phyloP scores from a whole-genome alignment of 2,888 invertebrate species.

The Labia minor region DNA sequence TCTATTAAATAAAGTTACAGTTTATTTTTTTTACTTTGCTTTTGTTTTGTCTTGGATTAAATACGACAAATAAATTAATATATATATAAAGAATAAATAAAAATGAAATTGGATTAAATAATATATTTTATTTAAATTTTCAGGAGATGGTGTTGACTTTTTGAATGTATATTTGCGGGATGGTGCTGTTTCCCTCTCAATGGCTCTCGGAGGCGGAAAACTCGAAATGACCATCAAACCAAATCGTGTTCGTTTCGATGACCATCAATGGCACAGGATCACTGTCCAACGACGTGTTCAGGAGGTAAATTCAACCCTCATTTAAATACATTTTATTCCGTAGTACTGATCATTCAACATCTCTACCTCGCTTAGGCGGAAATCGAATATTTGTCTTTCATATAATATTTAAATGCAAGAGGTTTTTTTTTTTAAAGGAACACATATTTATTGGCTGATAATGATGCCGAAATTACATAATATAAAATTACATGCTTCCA shows the following conservation, averaged over 20 bases:
- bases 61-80: too few relatives aligned
- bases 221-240: conserved; percentile 84
- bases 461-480: too few relatives aligned
- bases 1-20: not conserved
- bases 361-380: too few relatives aligned
- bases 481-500: too few relatives aligned
- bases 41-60: too few relatives aligned
- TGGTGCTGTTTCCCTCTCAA: conserved; percentile 76
- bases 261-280: conserved; percentile 93
- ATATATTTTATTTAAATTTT: conserved; percentile 28
- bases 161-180: conserved; percentile 79
- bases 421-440: conserved; percentile 20
- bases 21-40: not conserved
- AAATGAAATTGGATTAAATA: too few relatives aligned
- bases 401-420: conserved; percentile 19
- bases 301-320: conserved; percentile 63
- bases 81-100: too few relatives aligned
- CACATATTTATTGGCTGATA: too few relatives aligned
- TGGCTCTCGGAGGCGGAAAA: conserved; percentile 82
- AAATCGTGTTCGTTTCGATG: conserved; percentile 80
- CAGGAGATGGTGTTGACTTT: conserved; percentile 82
- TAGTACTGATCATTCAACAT: not conserved
- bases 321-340: too few relatives aligned
- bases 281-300: conserved; percentile 80
- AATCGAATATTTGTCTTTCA: too few relatives aligned